phyloP scores from a whole-genome alignment of 2,113 vertebrate species.

The Pontoporia blainvillei region DNA sequence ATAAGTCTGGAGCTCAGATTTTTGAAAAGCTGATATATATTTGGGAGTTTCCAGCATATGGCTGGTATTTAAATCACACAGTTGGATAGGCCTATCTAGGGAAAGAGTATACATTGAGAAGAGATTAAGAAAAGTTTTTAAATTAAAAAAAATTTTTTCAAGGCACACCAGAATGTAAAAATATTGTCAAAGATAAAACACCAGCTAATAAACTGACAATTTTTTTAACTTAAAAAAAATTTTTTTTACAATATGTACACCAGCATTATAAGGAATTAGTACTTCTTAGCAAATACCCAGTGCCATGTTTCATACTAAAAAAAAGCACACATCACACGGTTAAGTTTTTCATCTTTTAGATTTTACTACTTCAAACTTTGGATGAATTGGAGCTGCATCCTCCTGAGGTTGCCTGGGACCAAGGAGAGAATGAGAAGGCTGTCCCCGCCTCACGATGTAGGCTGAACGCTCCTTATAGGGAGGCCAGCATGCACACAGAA shows the following conservation, averaged over 20 bases:
- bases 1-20: background rate
- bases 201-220: background rate
- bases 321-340: background rate
- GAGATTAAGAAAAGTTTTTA: background rate
- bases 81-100: background rate
- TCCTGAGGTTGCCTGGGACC: background rate
- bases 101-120: background rate
- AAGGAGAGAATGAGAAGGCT: background rate
- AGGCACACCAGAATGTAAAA: background rate
- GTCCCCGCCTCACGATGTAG: background rate
- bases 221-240: background rate
- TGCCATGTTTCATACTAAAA: background rate
- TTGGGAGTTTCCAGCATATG: background rate
- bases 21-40: background rate
- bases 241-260: background rate
- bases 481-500: background rate
- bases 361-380: background rate
- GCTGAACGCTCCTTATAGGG: background rate
- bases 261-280: background rate
- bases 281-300: background rate
- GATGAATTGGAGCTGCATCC: background rate
- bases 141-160: background rate
- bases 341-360: background rate
- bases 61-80: background rate
- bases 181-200: background rate